These are phyloP conservation scores for Hesperophylax magnus DNA, from an alignment of 1,140 invertebrate species.

Conservation along the genomic window DNA sequence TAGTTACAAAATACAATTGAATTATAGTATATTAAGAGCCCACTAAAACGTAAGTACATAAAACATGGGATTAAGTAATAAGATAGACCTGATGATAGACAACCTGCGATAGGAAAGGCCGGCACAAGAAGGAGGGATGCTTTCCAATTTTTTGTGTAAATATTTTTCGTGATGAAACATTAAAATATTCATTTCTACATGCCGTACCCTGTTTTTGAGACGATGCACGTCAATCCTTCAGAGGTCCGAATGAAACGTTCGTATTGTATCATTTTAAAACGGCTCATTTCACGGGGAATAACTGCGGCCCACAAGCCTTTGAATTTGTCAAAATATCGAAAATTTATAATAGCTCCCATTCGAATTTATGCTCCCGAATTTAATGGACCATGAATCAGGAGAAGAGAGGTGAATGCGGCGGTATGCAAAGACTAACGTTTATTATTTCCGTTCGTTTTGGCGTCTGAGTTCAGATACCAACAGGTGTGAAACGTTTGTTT, in stretches of 20 bases:
- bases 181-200: too few relatives aligned
- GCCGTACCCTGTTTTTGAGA: neutral
- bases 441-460: slow-evolving; percentile 47
- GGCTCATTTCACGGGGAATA: slow-evolving; percentile 5
- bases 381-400: slow-evolving; percentile 55
- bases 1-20: too few relatives aligned
- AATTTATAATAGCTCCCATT: slow-evolving; percentile 53
- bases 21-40: too few relatives aligned
- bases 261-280: neutral
- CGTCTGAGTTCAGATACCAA: slow-evolving; percentile 22
- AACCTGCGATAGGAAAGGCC: too few relatives aligned
- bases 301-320: slow-evolving; percentile 28
- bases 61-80: too few relatives aligned
- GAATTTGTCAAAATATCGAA: slow-evolving; percentile 56
- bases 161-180: too few relatives aligned
- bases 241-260: neutral
- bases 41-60: too few relatives aligned
- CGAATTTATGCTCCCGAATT: slow-evolving; percentile 46
- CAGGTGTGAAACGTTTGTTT: slow-evolving; percentile 57
- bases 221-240: neutral
- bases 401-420: slow-evolving; percentile 46
- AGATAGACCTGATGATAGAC: too few relatives aligned
- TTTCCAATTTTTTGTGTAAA: too few relatives aligned
- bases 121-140: too few relatives aligned
- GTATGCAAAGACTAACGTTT: slow-evolving; percentile 31